phyloP scores from a whole-genome alignment of 2,888 invertebrate genomes.

The Drosophila subsilvestris region DNA sequence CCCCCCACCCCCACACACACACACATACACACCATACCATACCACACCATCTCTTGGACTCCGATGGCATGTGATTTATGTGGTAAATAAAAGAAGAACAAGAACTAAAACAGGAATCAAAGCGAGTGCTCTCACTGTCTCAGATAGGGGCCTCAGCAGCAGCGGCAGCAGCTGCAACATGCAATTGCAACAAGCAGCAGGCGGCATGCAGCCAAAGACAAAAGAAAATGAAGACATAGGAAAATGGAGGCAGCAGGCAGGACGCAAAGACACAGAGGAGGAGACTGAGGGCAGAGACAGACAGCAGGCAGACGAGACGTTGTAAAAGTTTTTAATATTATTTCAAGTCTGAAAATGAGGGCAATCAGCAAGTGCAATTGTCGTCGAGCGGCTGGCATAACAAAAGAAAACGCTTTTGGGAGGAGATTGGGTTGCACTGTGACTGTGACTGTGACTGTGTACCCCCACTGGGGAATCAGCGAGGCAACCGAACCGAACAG shows the following conservation, averaged over 20 bases:
- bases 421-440: conserved; percentile 28
- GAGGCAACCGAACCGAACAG: conserved; percentile 30
- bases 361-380: conserved; percentile 81
- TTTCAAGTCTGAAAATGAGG: conserved; percentile 80
- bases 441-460: conserved; percentile 18
- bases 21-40: rapidly evolving
- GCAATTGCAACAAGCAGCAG: conserved; percentile 39
- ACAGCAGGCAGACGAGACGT: conserved; percentile 45
- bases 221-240: conserved; percentile 29
- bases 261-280: conserved; percentile 49
- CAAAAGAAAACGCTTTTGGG: conserved; percentile 64
- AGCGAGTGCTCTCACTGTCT: conserved; percentile 33
- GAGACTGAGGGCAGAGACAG: conserved; percentile 38
- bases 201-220: conserved; percentile 20
- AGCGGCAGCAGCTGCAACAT: conserved; percentile 31
- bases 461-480: not conserved
- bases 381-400: conserved; percentile 77
- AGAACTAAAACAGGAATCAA: conserved; percentile 62
- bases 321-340: conserved; percentile 81
- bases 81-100: conserved; percentile 77
- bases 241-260: not conserved
- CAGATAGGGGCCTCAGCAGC: conserved; percentile 54
- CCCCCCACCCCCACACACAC: conserved; percentile 47
- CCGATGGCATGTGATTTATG: conserved; percentile 74
- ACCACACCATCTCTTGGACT: not conserved